Conservation (phyloP, 1,140 invertebrate species). For the Trigoniulus corallinus region DNA sequence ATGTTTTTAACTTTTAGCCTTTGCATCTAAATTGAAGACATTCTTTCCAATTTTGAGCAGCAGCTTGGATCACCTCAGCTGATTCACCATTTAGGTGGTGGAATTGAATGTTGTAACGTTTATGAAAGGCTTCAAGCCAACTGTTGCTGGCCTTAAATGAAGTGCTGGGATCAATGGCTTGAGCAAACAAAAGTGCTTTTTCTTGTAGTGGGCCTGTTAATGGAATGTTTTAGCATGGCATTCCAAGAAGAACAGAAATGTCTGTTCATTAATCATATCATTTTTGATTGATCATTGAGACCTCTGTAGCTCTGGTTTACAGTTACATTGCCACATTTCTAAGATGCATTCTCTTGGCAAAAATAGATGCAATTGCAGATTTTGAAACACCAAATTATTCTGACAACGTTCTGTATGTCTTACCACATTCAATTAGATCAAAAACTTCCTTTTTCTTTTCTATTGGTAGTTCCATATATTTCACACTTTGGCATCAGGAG, state of each 20-base stretch:
- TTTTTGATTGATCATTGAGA: slow-evolving; percentile 7
- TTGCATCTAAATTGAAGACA: slow-evolving; percentile 9
- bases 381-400: neutral
- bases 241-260: slow-evolving; percentile 12
- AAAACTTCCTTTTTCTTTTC: neutral
- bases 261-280: slow-evolving; percentile 14
- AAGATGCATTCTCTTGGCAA: neutral
- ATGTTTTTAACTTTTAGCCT: slow-evolving; percentile 18
- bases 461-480: neutral
- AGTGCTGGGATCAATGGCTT: slow-evolving; percentile 13
- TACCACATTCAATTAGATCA: neutral
- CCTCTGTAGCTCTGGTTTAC: neutral
- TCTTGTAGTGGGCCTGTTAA: slow-evolving; percentile 14
- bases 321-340: neutral
- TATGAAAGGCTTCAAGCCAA: slow-evolving; percentile 16
- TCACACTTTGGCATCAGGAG: too few species aligned
- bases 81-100: slow-evolving; percentile 10
- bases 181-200: slow-evolving; percentile 17
- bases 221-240: neutral
- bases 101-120: slow-evolving; percentile 13
- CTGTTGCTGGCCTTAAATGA: slow-evolving; percentile 18
- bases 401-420: neutral
- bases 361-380: neutral
- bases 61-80: slow-evolving; percentile 7
- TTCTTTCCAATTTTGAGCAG: slow-evolving; percentile 1